Evolutionary conservation across 2,888 invertebrate genomes (phyloP), one percentile per base, ranked within the genome.

Genomic region (Stenichneumon culpator): DNA sequence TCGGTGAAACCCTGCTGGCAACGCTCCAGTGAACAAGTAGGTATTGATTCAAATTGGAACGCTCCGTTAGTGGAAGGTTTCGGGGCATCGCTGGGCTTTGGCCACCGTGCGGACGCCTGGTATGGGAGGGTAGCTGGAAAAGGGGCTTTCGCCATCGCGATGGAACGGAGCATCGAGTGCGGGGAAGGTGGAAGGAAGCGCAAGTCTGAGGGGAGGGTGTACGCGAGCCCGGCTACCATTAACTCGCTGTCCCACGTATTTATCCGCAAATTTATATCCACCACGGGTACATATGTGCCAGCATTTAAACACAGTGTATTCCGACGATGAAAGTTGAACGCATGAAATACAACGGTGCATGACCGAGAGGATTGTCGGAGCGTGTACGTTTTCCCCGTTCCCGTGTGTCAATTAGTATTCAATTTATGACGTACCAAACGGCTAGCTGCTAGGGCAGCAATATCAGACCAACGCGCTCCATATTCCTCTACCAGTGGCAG

Each of bases 1-100:
- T 92, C 86, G 88, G 87, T 88, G 90, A 91, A 92, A 92, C 90
- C 89, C 91, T 74, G 84, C 88, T 92, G 92, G 92, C 92, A 92
- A 89, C 87, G 90, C 90, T 92, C 92, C 92, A 92, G 90, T 91
- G 92, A 92, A 91, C 92, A 91, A 92, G 90, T 92, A 91, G 90
- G 89, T 92, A 92, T 92, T 92, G 92, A 92, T 92, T 92, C 89
- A 90, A 89, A 91, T 90, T 89, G 92, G 87, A 88, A 89, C 89
- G 67, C 65, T 82, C n/a, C 57, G 79, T 67, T 54, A 73, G 85
- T 70, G 75, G 79, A 86, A 86, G 74, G 63, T 82, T 79, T 74
- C 78, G 80, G 72, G 74, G 75, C 86, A 65, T 79, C 65, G 73
- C 60, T 52, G 54, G 25, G 79, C 50, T 78, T 73, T 25, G 60